Percentiles rank a stretch among this genome's conserved stretches.
Conservation (phyloP, 2,888 invertebrate genomes). For the Tuberolachnus salignus region DNA sequence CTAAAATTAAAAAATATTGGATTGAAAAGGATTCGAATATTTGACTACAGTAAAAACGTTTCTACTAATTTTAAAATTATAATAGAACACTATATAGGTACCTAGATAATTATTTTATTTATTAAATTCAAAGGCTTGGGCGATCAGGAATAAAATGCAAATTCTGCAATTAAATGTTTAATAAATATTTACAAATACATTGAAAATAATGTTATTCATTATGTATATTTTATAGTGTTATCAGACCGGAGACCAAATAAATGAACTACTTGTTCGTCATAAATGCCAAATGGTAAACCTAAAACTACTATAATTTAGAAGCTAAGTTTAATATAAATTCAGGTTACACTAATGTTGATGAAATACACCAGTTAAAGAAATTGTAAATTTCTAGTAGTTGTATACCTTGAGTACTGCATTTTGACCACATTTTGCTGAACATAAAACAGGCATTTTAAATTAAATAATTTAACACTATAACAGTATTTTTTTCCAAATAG, state of each 20-base stretch:
- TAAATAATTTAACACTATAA: background rate
- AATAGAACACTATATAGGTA: too few species aligned
- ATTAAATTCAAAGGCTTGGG: too few species aligned
- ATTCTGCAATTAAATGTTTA: background rate
- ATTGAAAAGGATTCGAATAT: too few species aligned
- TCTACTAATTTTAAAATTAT: too few species aligned
- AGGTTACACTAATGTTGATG: background rate
- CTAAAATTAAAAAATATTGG: too few species aligned
- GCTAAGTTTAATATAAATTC: background rate
- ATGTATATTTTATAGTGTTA: background rate
- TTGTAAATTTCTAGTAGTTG: background rate
- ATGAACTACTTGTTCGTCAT: background rate
- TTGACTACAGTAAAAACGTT: too few species aligned
- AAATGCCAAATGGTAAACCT: background rate
- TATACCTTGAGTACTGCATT: slow-evolving; percentile 47
- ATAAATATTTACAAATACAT: background rate
- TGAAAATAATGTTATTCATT: background rate
- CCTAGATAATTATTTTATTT: too few species aligned
- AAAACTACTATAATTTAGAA: background rate
- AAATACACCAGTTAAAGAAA: background rate
- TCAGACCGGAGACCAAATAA: too few species aligned
- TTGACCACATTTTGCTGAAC: slow-evolving; percentile 45
- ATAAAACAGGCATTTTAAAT: slow-evolving; percentile 37
- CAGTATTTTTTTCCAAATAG: background rate
- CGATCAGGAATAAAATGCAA: too few species aligned